Evolutionary conservation across 2,797 vertebrate species (phyloP).

Genomic region (Nyctalus aviator): DNA sequence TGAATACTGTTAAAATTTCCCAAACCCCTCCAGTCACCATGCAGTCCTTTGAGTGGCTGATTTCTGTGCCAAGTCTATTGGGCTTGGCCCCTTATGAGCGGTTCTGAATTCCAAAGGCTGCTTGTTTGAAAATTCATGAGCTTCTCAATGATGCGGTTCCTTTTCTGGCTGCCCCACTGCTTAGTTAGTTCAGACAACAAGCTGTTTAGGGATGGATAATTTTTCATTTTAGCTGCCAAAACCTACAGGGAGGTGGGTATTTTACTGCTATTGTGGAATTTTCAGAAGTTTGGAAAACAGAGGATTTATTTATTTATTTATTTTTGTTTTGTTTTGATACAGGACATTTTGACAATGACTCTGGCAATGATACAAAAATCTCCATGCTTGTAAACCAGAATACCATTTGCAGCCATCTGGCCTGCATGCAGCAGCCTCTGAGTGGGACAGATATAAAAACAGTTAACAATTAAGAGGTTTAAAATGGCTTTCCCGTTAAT

Average conservation of each 20-base stretch:
- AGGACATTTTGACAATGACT: conserved; percentile 80
- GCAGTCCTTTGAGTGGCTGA: not conserved
- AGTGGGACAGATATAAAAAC: conserved; percentile 75
- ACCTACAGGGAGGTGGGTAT: conserved; percentile 60
- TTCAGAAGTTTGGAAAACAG: conserved; percentile 83
- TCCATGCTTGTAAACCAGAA: conserved; percentile 77
- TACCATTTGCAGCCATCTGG: conserved; percentile 83
- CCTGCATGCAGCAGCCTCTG: conserved; percentile 73
- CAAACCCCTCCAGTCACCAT: not conserved
- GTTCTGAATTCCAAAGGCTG: conserved; percentile 78
- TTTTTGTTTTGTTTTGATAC: conserved; percentile 83
- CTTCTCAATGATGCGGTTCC: conserved; percentile 73
- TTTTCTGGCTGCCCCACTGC: conserved; percentile 76
- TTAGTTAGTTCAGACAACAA: conserved; percentile 79
- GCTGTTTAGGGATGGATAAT: conserved; percentile 74
- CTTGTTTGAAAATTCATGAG: conserved; percentile 83
- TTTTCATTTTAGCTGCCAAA: conserved; percentile 76
- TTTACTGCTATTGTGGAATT: conserved; percentile 81
- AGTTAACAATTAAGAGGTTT: conserved; percentile 77
- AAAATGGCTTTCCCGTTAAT: conserved; percentile 70
- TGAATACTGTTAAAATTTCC: conserved; percentile 6
- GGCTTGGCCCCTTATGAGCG: conserved; percentile 51
- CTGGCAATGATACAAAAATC: conserved; percentile 79
- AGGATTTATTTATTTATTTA: conserved; percentile 72
- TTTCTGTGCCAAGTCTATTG: conserved; percentile 34